Evolutionary conservation across 2,797 vertebrate species (phyloP).

Genomic region (Gephyroberyx darwinii): DNA sequence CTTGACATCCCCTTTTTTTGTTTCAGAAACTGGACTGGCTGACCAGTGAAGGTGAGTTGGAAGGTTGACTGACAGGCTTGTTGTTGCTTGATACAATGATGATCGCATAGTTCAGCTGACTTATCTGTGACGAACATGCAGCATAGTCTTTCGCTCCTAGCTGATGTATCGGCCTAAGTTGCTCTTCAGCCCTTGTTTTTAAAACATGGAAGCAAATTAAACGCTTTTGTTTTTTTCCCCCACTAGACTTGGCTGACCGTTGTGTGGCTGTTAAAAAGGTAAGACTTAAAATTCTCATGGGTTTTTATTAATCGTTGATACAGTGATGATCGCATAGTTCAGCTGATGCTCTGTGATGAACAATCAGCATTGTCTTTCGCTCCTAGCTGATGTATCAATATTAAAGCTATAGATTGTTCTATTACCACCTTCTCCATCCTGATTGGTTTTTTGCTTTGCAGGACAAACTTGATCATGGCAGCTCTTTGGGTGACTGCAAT

Average conservation of each 20-base stretch:
- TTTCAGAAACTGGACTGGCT: not conserved
- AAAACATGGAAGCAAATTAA: too few species aligned
- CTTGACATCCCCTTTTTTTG: too few species aligned
- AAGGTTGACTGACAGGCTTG: not conserved
- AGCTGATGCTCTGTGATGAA: constrained; percentile 83
- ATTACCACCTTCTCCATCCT: too few species aligned
- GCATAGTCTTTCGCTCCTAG: constrained; percentile 81
- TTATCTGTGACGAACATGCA: constrained; percentile 52
- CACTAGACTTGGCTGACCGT: too few species aligned
- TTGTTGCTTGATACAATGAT: constrained; percentile 67
- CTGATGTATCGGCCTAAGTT: constrained; percentile 61
- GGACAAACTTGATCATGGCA: too few species aligned
- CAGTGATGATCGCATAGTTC: constrained; percentile 90
- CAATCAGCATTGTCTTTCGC: constrained; percentile 80
- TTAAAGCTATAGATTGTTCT: rapidly evolving
- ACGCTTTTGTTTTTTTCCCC: not conserved
- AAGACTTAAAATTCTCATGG: not conserved
- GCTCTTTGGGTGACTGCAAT: too few species aligned
- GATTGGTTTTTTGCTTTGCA: too few species aligned
- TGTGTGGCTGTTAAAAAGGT: not conserved
- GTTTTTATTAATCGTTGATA: constrained; percentile 26
- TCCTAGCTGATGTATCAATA: constrained; percentile 87
- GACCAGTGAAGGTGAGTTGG: not conserved
- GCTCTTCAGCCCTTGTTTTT: too few species aligned
- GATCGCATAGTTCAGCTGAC: constrained; percentile 83